Percentiles rank a stretch among this genome's conserved stretches.
These are phyloP conservation scores for Hypomecis atomaria DNA, from an alignment of 2,888 invertebrate genomes.

Conservation along the genomic window DNA sequence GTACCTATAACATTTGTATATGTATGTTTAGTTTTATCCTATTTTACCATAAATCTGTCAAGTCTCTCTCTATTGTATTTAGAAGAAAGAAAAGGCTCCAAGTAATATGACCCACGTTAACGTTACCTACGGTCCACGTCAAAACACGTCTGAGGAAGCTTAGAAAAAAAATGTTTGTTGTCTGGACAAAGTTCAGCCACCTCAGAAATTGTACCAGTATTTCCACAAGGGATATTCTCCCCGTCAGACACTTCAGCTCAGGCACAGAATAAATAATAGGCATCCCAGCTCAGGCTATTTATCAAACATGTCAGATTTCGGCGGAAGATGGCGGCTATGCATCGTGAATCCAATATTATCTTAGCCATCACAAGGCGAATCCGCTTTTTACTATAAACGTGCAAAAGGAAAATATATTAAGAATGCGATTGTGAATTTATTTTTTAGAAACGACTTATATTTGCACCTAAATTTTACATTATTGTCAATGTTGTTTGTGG, in stretches of 20 bases:
- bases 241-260: constrained; percentile 4
- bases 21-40: not conserved
- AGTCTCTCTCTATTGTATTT: not conserved
- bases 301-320: constrained; percentile 28
- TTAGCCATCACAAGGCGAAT: constrained; percentile 25
- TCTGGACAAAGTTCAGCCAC: constrained; percentile 10
- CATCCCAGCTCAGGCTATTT: constrained; percentile 9
- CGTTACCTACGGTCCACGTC: not conserved
- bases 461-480: constrained; percentile 1
- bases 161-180: constrained; percentile 6
- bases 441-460: not conserved
- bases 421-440: not conserved
- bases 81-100: not conserved
- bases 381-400: constrained; percentile 21
- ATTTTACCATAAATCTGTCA: not conserved
- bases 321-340: constrained; percentile 28
- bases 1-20: not conserved
- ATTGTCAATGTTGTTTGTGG: constrained; percentile 3
- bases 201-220: constrained; percentile 1
- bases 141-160: constrained; percentile 3
- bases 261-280: constrained; percentile 6
- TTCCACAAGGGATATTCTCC: constrained; percentile 1
- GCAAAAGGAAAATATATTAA: not conserved
- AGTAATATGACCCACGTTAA: constrained; percentile 5
- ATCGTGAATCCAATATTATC: constrained; percentile 31